Percentiles rank a stretch among this genome's conserved stretches.
phyloP scores from a whole-genome alignment of 1,140 invertebrate genomes.

The Sesamia nonagrioides region DNA sequence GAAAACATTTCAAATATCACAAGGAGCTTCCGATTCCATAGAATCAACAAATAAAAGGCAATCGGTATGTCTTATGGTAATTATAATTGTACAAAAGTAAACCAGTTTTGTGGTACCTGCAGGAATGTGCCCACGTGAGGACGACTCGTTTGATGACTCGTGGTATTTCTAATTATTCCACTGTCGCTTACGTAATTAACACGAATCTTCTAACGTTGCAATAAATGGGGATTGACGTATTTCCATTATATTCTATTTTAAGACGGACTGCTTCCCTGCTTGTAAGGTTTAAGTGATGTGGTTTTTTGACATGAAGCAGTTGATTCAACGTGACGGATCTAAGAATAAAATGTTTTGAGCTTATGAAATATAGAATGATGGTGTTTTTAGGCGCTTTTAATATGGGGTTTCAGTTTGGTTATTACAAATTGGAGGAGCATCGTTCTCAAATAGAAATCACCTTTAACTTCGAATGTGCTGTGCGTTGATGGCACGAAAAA shows the following conservation, averaged over 20 bases:
- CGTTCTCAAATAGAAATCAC: too few relatives aligned
- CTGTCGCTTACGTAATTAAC: conserved; percentile 42
- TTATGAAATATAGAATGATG: neutral
- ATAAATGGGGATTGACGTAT: conserved; percentile 22
- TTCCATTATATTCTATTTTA: conserved; percentile 35
- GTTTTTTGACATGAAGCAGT: neutral
- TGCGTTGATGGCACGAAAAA: too few relatives aligned
- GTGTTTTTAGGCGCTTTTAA: neutral
- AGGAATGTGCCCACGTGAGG: conserved; percentile 26
- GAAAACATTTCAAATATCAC: neutral
- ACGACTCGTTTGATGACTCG: neutral
- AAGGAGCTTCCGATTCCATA: conserved; percentile 17
- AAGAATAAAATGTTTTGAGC: neutral
- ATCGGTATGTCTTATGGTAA: conserved; percentile 15
- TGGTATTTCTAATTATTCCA: conserved; percentile 31
- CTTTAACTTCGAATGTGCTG: too few relatives aligned
- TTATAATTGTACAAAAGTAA: conserved; percentile 5
- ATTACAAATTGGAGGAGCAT: too few relatives aligned
- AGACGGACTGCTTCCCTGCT: neutral
- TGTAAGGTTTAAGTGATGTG: conserved; percentile 1
- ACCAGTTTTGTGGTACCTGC: conserved; percentile 26
- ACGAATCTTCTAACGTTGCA: neutral
- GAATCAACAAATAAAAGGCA: conserved; percentile 18
- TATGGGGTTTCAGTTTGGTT: too few relatives aligned
- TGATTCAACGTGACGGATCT: conserved; percentile 5